phyloP scores from a whole-genome alignment of 2,888 invertebrate genomes.

The Theretra japonica region DNA sequence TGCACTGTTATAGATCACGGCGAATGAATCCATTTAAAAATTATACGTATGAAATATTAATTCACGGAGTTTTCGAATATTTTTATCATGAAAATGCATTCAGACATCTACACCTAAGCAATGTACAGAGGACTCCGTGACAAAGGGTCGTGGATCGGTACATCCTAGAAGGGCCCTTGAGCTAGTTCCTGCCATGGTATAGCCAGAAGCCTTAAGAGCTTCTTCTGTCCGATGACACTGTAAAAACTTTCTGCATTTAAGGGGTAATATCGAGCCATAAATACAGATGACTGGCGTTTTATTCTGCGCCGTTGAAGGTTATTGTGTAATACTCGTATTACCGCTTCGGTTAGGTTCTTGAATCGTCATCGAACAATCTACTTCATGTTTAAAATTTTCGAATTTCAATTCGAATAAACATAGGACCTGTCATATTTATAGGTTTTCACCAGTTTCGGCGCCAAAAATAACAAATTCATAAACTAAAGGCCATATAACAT shows the following conservation, averaged over 20 bases:
- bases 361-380: too few species aligned
- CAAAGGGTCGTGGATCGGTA: conserved; percentile 1
- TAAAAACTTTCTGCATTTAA: neutral
- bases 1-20: neutral
- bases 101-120: neutral
- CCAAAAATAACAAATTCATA: too few species aligned
- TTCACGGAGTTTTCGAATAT: neutral
- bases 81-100: neutral
- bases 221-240: conserved; percentile 1
- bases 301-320: neutral
- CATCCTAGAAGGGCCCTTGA: neutral
- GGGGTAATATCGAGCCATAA: neutral
- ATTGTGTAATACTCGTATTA: too few species aligned
- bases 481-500: too few species aligned
- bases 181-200: neutral
- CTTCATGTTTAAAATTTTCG: too few species aligned
- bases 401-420: too few species aligned
- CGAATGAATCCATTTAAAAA: conserved; percentile 2
- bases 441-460: too few species aligned
- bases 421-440: too few species aligned
- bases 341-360: too few species aligned
- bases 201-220: conserved; percentile 1
- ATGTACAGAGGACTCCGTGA: neutral
- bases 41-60: neutral
- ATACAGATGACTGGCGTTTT: neutral